Percentiles rank a stretch among this genome's conserved stretches.
These are phyloP conservation scores for Eubasilissa splendida DNA, from an alignment of 2,888 invertebrate species.

Conservation along the genomic window DNA sequence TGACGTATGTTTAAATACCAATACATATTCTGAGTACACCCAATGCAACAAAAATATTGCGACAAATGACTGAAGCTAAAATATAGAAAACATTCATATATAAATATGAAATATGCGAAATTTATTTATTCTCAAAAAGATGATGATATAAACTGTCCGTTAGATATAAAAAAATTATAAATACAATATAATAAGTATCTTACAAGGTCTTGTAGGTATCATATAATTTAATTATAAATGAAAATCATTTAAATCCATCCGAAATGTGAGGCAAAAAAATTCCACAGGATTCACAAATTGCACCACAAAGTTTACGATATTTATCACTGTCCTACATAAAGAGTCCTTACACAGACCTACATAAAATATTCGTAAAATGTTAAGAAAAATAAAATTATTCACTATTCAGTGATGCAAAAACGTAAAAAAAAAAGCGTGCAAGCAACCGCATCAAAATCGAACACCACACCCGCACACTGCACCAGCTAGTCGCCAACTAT, in stretches of 20 bases:
- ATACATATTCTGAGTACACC: no score
- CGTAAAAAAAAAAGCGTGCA: constrained; percentile 28
- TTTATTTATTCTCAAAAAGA: no score
- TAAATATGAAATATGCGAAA: no score
- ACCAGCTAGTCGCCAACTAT: constrained; percentile 55
- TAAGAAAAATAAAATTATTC: constrained; percentile 24
- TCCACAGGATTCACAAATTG: constrained; percentile 1
- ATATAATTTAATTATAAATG: background rate
- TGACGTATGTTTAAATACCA: no score
- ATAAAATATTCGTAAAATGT: constrained; percentile 10
- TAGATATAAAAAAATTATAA: no score
- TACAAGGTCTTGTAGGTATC: constrained; percentile 12
- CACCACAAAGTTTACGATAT: background rate
- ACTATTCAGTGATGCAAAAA: constrained; percentile 32
- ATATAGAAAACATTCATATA: no score
- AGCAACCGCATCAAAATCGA: constrained; percentile 21
- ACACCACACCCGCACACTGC: constrained; percentile 28
- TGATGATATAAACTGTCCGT: no score
- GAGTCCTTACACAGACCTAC: constrained; percentile 12
- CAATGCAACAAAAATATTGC: no score
- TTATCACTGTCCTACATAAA: background rate
- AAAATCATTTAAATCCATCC: constrained; percentile 16
- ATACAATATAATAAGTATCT: constrained; percentile 2
- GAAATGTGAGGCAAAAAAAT: constrained; percentile 7
- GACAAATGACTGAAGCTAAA: no score